phyloP scores from a whole-genome alignment of 2,113 vertebrate genomes.

The Perca schrenkii region DNA sequence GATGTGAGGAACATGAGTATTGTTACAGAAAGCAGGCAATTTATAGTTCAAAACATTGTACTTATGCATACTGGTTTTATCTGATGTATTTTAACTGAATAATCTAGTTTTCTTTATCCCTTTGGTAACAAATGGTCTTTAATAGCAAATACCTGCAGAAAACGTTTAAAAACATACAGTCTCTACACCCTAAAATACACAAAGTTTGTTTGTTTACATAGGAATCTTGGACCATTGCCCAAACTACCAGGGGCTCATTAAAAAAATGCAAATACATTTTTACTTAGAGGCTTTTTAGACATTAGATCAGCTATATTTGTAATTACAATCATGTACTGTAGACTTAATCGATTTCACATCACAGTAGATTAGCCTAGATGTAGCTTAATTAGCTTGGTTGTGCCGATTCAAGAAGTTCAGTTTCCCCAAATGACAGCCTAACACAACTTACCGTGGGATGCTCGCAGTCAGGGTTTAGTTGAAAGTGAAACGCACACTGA shows the following conservation, averaged over 20 bases:
- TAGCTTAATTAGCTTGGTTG: background rate
- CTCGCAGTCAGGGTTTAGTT: slow-evolving; percentile 4
- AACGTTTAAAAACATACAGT: background rate
- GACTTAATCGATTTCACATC: background rate
- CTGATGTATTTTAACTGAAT: background rate
- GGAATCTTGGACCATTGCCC: slow-evolving; percentile 3
- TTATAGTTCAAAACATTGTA: background rate
- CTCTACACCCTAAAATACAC: background rate
- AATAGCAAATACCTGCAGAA: background rate
- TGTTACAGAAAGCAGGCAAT: background rate
- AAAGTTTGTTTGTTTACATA: slow-evolving; percentile 30
- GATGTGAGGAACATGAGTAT: background rate
- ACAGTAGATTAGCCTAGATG: background rate
- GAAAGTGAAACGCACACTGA: background rate
- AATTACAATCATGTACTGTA: background rate
- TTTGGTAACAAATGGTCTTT: background rate
- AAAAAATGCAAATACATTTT: background rate
- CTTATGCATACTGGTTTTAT: background rate
- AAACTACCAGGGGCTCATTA: background rate
- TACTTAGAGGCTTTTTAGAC: background rate
- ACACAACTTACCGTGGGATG: slow-evolving; percentile 55
- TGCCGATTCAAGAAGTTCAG: background rate
- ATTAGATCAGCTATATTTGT: background rate
- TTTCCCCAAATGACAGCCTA: background rate
- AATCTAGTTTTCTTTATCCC: background rate